These are phyloP conservation scores for Sebastes cheni DNA, from an alignment of 2,797 vertebrate genomes.

Conservation along the genomic window DNA sequence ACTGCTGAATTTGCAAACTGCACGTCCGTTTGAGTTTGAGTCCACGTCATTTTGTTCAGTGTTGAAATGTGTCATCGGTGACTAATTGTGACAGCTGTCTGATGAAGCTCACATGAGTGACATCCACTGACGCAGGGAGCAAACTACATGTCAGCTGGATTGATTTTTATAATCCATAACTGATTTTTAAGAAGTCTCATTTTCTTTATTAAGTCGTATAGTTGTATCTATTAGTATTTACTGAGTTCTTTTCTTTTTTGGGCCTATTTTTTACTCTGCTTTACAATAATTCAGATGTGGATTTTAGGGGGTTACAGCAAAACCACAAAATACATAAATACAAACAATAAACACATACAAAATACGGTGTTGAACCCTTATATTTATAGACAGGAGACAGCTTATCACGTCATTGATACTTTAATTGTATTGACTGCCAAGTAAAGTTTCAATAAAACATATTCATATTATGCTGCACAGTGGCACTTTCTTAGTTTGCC, in stretches of 20 bases:
- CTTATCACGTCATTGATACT: not conserved
- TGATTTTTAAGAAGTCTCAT: not conserved
- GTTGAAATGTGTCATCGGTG: constrained; percentile 27
- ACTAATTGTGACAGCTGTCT: constrained; percentile 12
- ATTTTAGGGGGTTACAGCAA: not conserved
- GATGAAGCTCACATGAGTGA: constrained; percentile 17
- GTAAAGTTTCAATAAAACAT: not conserved
- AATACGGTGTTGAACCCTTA: not conserved
- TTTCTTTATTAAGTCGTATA: not conserved
- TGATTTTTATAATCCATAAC: not conserved
- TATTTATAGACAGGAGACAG: not conserved
- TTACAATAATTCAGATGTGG: not conserved
- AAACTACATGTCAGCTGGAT: constrained; percentile 34
- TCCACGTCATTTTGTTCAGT: not conserved
- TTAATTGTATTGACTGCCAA: not conserved
- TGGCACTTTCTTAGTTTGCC: too few relatives aligned
- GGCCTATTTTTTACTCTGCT: not conserved
- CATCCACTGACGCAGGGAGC: constrained; percentile 50
- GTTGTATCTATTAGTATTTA: not conserved
- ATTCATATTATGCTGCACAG: too few relatives aligned
- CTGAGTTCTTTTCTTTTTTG: not conserved
- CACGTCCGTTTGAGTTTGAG: constrained; percentile 32
- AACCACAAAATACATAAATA: not conserved
- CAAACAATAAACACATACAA: not conserved
- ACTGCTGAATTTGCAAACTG: constrained; percentile 10